phyloP scores from a whole-genome alignment of 1,140 invertebrate species.

The Bombus confusus region DNA sequence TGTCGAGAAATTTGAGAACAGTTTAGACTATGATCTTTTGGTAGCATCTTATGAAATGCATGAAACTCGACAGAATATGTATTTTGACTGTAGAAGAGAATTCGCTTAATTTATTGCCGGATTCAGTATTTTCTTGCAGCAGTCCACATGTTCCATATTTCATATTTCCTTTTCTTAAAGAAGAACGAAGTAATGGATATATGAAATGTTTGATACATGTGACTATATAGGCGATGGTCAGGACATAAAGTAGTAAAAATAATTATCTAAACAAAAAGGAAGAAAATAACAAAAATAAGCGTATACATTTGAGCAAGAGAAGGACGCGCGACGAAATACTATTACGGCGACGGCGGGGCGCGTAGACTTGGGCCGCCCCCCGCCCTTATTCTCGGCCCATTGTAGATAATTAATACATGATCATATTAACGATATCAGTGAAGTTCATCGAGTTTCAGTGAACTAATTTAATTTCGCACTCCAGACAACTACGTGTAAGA shows the following conservation, averaged over 20 bases:
- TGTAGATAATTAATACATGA: conserved; percentile 79
- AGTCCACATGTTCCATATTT: conserved; percentile 67
- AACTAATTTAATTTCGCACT: conserved; percentile 78
- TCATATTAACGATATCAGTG: conserved; percentile 69
- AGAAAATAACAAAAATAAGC: conserved; percentile 32
- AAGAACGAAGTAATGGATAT: conserved; percentile 25
- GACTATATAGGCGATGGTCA: conserved; percentile 49
- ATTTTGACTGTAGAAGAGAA: conserved; percentile 65
- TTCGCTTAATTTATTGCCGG: conserved; percentile 81
- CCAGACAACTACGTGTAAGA: conserved; percentile 76
- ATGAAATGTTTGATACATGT: conserved; percentile 55
- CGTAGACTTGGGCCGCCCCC: conserved; percentile 82
- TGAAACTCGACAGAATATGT: conserved; percentile 67
- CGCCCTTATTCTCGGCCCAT: conserved; percentile 81
- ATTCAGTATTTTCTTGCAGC: conserved; percentile 80
- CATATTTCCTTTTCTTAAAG: conserved; percentile 52
- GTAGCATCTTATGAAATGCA: conserved; percentile 71
- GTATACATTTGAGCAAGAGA: conserved; percentile 68
- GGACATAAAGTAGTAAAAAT: conserved; percentile 58
- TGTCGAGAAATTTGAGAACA: conserved; percentile 72
- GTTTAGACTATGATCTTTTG: conserved; percentile 63
- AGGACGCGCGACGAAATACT: conserved; percentile 78
- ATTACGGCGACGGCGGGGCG: conserved; percentile 81
- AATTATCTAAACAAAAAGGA: conserved; percentile 39
- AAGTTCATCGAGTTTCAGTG: conserved; percentile 70